Evolutionary conservation across 2,888 invertebrate species (phyloP).

Genomic region (Himalopsyche anomala): DNA sequence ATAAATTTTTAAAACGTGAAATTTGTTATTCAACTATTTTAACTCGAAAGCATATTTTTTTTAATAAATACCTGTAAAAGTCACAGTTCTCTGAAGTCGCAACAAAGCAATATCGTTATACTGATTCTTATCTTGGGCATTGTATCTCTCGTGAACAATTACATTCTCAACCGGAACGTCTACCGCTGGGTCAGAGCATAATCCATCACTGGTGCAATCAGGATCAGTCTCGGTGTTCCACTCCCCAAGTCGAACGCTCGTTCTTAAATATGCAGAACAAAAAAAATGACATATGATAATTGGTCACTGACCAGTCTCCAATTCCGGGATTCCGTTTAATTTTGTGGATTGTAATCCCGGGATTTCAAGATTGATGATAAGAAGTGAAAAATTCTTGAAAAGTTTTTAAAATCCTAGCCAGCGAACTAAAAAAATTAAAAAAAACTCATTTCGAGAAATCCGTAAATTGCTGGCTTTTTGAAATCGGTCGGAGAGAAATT

Average conservation of each 20-base stretch:
- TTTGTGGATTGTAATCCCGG: too few relatives aligned
- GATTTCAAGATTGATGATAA: too few relatives aligned
- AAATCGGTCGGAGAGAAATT: too few relatives aligned
- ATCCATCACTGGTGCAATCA: constrained; percentile 78
- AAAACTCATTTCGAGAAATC: too few relatives aligned
- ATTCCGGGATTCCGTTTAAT: too few relatives aligned
- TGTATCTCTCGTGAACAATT: constrained; percentile 82
- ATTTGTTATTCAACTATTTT: background rate
- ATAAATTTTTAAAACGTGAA: background rate
- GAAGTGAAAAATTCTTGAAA: too few relatives aligned
- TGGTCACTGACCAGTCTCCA: too few relatives aligned
- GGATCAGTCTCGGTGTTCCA: constrained; percentile 78
- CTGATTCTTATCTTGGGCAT: constrained; percentile 78
- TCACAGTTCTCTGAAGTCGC: constrained; percentile 76
- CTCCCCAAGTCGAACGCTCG: constrained; percentile 82
- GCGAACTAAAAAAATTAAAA: too few relatives aligned
- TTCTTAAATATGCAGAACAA: constrained; percentile 69
- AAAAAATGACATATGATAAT: background rate
- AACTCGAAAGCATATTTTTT: background rate
- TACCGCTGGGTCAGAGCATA: constrained; percentile 78
- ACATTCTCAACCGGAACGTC: constrained; percentile 80
- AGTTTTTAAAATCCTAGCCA: too few relatives aligned
- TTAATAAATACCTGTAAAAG: constrained; percentile 74
- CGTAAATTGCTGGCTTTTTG: too few relatives aligned
- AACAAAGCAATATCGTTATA: constrained; percentile 85